phyloP scores from a whole-genome alignment of 2,797 vertebrate species.

The Crocodylus rhombifer region DNA sequence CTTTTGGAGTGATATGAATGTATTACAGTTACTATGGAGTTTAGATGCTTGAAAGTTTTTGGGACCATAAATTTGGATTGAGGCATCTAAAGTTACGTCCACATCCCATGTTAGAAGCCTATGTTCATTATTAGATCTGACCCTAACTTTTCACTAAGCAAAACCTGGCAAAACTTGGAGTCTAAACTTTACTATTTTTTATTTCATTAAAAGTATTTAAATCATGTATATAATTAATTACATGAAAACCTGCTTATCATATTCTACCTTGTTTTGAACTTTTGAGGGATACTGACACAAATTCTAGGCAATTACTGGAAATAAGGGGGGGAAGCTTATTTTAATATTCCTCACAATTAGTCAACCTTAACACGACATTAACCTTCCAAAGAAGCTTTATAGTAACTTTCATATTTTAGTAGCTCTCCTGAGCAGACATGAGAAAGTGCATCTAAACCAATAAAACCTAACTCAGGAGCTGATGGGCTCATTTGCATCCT shows the following conservation, averaged over 20 bases:
- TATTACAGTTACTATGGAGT: not conserved
- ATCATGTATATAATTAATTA: not conserved
- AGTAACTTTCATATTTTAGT: constrained; percentile 31
- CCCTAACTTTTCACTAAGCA: not conserved
- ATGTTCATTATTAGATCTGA: not conserved
- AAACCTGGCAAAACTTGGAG: not conserved
- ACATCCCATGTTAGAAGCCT: not conserved
- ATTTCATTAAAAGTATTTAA: not conserved
- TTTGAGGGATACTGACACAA: not conserved
- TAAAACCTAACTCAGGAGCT: constrained; percentile 70
- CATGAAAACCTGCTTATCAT: not conserved
- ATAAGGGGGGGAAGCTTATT: not conserved
- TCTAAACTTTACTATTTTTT: not conserved
- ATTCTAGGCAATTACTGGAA: not conserved
- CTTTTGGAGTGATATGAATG: too few species aligned
- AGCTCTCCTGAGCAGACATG: constrained; percentile 46
- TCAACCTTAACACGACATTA: constrained; percentile 53
- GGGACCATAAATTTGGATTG: not conserved
- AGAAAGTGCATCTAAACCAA: constrained; percentile 71
- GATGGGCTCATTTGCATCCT: constrained; percentile 70
- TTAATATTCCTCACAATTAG: constrained; percentile 24
- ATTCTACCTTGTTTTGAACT: not conserved
- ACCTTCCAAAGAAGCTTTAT: constrained; percentile 28
- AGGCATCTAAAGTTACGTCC: not conserved
- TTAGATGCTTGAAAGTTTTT: not conserved